A percentile compares a stretch with the other conserved stretches of the same genome.
Conservation (phyloP, 1,140 invertebrate genomes). For the Cepaea nemoralis region DNA sequence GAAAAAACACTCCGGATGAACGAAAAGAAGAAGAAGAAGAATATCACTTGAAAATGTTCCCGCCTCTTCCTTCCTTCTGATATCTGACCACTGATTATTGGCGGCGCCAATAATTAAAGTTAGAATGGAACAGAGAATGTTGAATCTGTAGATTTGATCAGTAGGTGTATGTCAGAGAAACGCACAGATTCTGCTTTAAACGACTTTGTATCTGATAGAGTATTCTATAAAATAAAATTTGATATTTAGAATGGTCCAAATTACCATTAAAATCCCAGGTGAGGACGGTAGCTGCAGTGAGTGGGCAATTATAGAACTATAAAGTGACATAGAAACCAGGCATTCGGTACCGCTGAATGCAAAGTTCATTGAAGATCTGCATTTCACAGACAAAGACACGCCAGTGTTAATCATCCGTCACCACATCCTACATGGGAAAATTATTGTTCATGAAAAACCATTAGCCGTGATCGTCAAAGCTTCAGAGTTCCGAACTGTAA, state of each 20-base stretch:
- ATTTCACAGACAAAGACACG: slow-evolving; percentile 80
- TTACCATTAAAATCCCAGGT: slow-evolving; percentile 34
- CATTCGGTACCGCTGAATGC: slow-evolving; percentile 74
- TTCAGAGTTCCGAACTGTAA: background rate
- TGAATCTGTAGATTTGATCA: too few species aligned
- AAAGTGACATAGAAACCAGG: slow-evolving; percentile 84
- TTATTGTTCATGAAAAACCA: slow-evolving; percentile 85
- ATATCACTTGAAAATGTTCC: too few species aligned
- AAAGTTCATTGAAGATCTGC: slow-evolving; percentile 85
- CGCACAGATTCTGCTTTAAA: too few species aligned
- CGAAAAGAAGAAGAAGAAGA: too few species aligned
- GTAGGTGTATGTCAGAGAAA: too few species aligned
- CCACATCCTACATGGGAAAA: slow-evolving; percentile 90
- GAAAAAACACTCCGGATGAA: too few species aligned
- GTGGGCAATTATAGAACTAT: slow-evolving; percentile 87
- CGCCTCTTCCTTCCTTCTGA: too few species aligned
- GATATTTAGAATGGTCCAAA: background rate
- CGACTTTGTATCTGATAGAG: too few species aligned
- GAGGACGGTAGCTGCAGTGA: slow-evolving; percentile 69
- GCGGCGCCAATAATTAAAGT: too few species aligned
- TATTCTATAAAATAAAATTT: too few species aligned
- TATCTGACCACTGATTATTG: too few species aligned
- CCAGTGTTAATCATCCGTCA: slow-evolving; percentile 90
- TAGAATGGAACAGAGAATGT: too few species aligned
- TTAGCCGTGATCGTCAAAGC: slow-evolving; percentile 84